Evolutionary conservation across 1,140 invertebrate species (phyloP).

Genomic region (Bombus breviceps): DNA sequence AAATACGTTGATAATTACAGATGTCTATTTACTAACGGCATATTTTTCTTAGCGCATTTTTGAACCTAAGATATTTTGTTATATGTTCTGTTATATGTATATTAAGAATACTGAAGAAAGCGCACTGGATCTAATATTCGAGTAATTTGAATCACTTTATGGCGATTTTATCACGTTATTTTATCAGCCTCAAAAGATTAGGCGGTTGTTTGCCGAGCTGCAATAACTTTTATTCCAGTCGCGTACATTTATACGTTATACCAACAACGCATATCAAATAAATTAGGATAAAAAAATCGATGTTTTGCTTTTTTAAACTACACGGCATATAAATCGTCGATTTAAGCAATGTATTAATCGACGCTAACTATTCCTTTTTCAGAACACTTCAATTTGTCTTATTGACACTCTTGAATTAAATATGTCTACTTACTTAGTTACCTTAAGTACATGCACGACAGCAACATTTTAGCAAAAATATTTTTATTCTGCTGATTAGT

Average conservation of each 20-base stretch:
- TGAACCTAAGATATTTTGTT: neutral
- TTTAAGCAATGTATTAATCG: neutral
- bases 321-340: neutral
- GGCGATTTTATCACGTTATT: neutral
- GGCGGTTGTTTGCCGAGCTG: neutral
- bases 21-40: neutral
- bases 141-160: neutral
- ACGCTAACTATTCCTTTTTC: neutral
- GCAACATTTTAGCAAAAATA: slow-evolving; percentile 9
- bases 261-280: slow-evolving; percentile 9
- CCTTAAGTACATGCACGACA: slow-evolving; percentile 38
- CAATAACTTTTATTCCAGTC: neutral
- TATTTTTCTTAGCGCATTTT: neutral
- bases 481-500: neutral
- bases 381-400: neutral
- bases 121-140: neutral
- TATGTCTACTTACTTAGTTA: slow-evolving; percentile 34
- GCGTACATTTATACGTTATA: neutral
- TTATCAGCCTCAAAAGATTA: neutral
- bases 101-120: neutral
- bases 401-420: slow-evolving; percentile 28
- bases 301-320: neutral
- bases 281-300: slow-evolving; percentile 5
- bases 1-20: neutral
- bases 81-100: neutral